Percentiles rank a stretch among this genome's conserved stretches.
phyloP scores from a whole-genome alignment of 2,888 invertebrate genomes.

The Amblyjoppa fuscipennis region DNA sequence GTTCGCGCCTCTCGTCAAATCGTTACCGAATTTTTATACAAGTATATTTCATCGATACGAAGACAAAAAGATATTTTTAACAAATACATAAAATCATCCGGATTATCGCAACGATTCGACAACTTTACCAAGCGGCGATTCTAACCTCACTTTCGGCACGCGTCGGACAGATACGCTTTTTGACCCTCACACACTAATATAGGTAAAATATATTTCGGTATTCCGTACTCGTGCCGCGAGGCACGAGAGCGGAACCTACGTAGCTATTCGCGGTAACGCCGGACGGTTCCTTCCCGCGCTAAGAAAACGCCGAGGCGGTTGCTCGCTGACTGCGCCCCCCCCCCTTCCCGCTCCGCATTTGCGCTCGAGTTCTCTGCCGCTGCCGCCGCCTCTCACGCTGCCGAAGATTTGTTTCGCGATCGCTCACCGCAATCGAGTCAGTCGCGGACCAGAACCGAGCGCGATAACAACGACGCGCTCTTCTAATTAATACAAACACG shows the following conservation, averaged over 20 bases:
- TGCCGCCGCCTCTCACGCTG: conserved; percentile 52
- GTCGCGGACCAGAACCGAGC: conserved; percentile 70
- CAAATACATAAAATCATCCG: too few relatives aligned
- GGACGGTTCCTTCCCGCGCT: conserved; percentile 27
- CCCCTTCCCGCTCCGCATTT: conserved; percentile 3
- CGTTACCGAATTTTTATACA: neutral
- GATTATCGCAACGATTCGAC: neutral
- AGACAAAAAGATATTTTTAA: neutral
- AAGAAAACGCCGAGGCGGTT: neutral
- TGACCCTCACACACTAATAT: neutral
- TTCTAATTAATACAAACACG: conserved; percentile 13
- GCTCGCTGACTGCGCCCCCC: neutral
- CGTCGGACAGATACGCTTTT: neutral
- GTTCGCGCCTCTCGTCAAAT: conserved; percentile 38
- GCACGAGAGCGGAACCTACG: neutral
- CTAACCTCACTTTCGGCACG: neutral
- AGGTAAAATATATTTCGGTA: neutral
- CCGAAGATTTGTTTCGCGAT: conserved; percentile 71
- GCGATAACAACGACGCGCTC: conserved; percentile 58
- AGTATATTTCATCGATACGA: neutral
- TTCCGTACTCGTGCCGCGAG: neutral
- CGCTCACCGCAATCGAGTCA: conserved; percentile 72
- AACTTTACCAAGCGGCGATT: neutral
- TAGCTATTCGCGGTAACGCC: neutral
- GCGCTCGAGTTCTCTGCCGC: conserved; percentile 36